phyloP scores from a whole-genome alignment of 1,140 invertebrate genomes.

The Papilio xuthus region DNA sequence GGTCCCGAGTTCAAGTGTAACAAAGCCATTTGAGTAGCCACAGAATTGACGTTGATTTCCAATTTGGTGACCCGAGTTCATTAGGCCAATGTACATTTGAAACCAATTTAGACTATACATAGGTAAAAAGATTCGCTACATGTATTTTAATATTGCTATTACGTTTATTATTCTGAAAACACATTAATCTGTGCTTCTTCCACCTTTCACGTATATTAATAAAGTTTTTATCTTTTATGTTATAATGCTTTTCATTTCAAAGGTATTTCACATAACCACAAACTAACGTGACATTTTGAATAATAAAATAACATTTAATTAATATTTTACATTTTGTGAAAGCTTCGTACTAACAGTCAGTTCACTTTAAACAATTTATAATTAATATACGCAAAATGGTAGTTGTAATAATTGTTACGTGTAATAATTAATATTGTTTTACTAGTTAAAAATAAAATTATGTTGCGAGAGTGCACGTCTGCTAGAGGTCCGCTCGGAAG shows the following conservation, averaged over 20 bases:
- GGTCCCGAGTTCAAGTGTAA: slow-evolving; percentile 43
- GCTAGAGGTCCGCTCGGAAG: not conserved
- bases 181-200: not conserved
- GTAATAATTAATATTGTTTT: no score
- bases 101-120: not conserved
- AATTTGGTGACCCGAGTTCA: slow-evolving; percentile 42
- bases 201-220: not conserved
- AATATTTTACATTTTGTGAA: not conserved
- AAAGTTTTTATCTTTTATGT: not conserved
- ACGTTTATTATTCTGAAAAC: not conserved
- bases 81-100: slow-evolving; percentile 11
- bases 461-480: no score
- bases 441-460: no score
- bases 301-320: not conserved
- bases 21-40: slow-evolving; percentile 41
- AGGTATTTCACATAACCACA: not conserved
- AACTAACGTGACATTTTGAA: not conserved
- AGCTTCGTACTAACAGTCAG: not conserved
- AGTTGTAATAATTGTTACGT: no score
- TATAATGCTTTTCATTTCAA: not conserved
- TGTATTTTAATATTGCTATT: not conserved
- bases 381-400: no score
- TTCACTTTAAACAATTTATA: not conserved
- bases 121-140: not conserved
- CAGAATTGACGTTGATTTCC: slow-evolving; percentile 45